Evolutionary conservation across 2,888 invertebrate species (phyloP).

Genomic region (Xanthorhoe spadicearia): DNA sequence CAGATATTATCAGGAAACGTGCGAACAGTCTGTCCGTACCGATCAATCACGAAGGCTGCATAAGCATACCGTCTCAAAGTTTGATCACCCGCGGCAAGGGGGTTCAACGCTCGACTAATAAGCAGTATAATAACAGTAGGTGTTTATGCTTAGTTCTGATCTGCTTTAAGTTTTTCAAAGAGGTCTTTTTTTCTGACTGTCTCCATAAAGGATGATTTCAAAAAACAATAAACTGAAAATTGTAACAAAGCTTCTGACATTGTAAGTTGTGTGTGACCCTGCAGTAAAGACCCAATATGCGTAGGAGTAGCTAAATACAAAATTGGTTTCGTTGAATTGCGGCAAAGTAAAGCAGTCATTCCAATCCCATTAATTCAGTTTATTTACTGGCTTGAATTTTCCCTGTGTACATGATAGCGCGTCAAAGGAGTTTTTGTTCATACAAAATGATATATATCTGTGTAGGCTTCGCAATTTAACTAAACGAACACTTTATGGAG

Average conservation of each 20-base stretch:
- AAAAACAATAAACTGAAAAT: neutral
- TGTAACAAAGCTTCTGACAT: conserved; percentile 44
- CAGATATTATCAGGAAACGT: conserved; percentile 30
- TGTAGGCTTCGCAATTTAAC: conserved; percentile 29
- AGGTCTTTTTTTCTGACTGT: conserved; percentile 28
- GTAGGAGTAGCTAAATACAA: conserved; percentile 76
- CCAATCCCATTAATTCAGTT: conserved; percentile 65
- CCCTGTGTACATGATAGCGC: conserved; percentile 7
- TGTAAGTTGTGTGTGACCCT: conserved; percentile 50
- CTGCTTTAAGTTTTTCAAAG: conserved; percentile 33
- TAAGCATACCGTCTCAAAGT: conserved; percentile 48
- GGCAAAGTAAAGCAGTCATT: conserved; percentile 64
- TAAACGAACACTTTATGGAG: conserved; percentile 46
- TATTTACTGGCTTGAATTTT: conserved; percentile 51
- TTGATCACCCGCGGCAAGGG: conserved; percentile 54
- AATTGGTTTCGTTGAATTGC: conserved; percentile 75
- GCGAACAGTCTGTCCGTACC: conserved; percentile 44
- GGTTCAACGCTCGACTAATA: conserved; percentile 61
- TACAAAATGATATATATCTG: conserved; percentile 8
- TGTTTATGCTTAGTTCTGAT: conserved; percentile 38
- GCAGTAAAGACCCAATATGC: conserved; percentile 63
- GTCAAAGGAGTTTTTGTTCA: conserved; percentile 15
- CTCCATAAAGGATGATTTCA: conserved; percentile 1
- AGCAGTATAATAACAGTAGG: conserved; percentile 44
- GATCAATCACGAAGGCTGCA: conserved; percentile 54